A percentile compares a stretch with the other conserved stretches of the same genome.
Evolutionary conservation across 2,113 vertebrate genomes (phyloP).

Genomic region (Pelvicachromis taeniatus): DNA sequence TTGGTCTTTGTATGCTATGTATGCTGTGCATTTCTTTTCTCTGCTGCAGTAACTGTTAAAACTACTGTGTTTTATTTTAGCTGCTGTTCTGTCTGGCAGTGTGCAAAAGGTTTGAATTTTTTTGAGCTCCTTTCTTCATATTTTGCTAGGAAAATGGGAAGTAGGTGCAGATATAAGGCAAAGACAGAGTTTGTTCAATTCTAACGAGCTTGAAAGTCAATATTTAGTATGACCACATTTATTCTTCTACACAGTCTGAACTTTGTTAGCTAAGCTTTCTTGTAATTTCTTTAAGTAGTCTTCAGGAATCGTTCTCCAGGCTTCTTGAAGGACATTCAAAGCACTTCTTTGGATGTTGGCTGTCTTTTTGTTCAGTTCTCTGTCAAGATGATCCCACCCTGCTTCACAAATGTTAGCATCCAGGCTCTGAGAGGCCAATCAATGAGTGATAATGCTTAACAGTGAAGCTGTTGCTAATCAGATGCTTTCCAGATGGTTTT

Average conservation of each 20-base stretch:
- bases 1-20: neutral
- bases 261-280: neutral
- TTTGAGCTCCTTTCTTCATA: neutral
- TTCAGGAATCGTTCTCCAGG: neutral
- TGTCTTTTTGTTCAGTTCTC: neutral
- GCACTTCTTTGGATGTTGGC: neutral
- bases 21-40: neutral
- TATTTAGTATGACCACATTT: neutral
- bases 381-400: neutral
- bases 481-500: neutral
- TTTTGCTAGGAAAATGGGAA: neutral
- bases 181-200: neutral
- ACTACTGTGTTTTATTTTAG: neutral
- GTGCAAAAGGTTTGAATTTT: neutral
- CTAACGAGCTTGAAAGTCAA: neutral
- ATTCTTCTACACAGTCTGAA: neutral
- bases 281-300: neutral
- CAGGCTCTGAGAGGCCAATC: neutral
- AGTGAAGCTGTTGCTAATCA: neutral
- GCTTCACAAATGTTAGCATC: neutral
- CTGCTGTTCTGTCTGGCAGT: neutral
- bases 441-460: neutral
- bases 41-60: neutral
- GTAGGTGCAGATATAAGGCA: neutral
- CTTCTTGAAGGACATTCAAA: neutral